These are phyloP conservation scores for Axis porcinus DNA, from an alignment of 2,113 vertebrate genomes.

Conservation along the genomic window DNA sequence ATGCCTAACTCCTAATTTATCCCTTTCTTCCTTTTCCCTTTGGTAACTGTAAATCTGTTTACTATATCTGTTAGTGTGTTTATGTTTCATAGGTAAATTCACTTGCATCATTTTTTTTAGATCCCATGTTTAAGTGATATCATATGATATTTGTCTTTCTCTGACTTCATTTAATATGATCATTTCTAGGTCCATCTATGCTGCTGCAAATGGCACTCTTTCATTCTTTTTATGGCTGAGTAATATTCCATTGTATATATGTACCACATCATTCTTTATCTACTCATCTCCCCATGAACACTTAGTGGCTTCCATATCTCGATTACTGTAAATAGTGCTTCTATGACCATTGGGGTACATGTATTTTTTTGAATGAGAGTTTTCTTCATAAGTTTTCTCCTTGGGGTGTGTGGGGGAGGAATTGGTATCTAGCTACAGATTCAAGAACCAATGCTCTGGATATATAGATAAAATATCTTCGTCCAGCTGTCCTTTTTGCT, in stretches of 20 bases:
- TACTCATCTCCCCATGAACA: not conserved
- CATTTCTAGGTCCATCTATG: not conserved
- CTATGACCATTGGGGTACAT: not conserved
- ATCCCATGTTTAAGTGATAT: not conserved
- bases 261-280: not conserved
- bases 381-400: not conserved
- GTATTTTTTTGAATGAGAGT: not conserved
- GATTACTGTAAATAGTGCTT: not conserved
- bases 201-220: not conserved
- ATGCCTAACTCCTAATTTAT: not conserved
- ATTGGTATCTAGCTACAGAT: rapidly evolving
- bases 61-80: not conserved
- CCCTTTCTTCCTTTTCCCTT: not conserved
- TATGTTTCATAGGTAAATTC: not conserved
- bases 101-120: not conserved
- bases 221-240: not conserved
- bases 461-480: not conserved
- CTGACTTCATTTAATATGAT: not conserved
- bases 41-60: not conserved
- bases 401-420: rapidly evolving
- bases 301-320: not conserved
- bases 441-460: too few species aligned
- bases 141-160: not conserved
- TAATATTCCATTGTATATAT: not conserved
- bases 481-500: not conserved